Conservation (phyloP, 2,888 invertebrate species). For the Muschampia plurimacula region DNA sequence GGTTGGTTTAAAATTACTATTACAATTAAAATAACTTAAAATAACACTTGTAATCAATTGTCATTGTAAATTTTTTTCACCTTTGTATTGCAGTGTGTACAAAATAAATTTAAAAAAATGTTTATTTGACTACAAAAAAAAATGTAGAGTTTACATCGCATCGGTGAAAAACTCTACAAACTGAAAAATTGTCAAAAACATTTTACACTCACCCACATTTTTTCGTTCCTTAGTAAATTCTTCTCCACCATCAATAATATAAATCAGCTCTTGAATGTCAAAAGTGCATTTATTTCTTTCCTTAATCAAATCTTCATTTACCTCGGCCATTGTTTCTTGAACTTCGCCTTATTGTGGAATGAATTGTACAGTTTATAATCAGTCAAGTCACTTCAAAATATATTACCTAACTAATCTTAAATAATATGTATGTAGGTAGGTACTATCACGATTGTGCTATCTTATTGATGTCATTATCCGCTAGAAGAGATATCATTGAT, state of each 20-base stretch:
- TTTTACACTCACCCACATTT: conserved; percentile 60
- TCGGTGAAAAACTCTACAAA: background rate
- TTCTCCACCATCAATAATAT: conserved; percentile 90
- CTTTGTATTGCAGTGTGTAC: too few relatives aligned
- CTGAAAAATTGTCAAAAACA: background rate
- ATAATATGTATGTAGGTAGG: background rate
- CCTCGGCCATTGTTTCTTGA: conserved; percentile 52
- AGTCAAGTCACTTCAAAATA: background rate
- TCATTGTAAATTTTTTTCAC: too few relatives aligned
- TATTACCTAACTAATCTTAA: conserved; percentile 1
- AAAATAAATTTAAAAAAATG: too few relatives aligned
- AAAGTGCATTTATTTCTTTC: conserved; percentile 91
- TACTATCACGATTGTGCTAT: background rate
- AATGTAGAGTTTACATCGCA: too few relatives aligned
- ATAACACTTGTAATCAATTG: too few relatives aligned
- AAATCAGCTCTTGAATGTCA: conserved; percentile 88
- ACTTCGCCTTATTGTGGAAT: background rate
- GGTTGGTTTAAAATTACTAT: too few relatives aligned
- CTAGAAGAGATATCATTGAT: conserved; percentile 3
- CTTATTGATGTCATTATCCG: conserved; percentile 12
- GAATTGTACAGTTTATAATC: background rate
- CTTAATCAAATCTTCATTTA: conserved; percentile 88
- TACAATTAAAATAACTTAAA: too few relatives aligned
- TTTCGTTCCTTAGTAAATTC: conserved; percentile 88
- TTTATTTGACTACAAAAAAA: too few relatives aligned